Evolutionary conservation across 2,888 invertebrate species (phyloP).

Genomic region (Gymnocheta viridis): DNA sequence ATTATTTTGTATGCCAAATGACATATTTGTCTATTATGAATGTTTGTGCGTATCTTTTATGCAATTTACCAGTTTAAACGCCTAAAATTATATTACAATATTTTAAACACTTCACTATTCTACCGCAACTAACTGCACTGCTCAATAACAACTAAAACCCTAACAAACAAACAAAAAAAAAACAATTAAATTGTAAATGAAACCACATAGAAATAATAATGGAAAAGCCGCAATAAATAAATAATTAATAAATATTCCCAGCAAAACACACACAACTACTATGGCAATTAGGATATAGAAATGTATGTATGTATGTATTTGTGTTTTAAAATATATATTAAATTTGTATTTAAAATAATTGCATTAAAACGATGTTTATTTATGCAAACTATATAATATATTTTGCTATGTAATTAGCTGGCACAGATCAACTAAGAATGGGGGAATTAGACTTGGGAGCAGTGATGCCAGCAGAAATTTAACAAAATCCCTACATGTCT

Average conservation of each 20-base stretch:
- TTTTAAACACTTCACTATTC: conserved; percentile 56
- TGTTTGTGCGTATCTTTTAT: not conserved
- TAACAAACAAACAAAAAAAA: too few relatives aligned
- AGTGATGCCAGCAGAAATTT: too few relatives aligned
- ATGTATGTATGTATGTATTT: too few relatives aligned
- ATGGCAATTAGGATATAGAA: not conserved
- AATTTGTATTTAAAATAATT: conserved; percentile 23
- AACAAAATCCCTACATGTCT: too few relatives aligned
- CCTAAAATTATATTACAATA: conserved; percentile 56
- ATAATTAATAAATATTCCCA: conserved; percentile 65
- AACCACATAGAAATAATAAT: conserved; percentile 66
- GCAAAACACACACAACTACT: not conserved
- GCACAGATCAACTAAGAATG: not conserved
- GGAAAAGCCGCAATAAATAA: conserved; percentile 66
- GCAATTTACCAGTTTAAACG: conserved; percentile 21
- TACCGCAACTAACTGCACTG: conserved; percentile 54
- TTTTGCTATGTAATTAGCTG: not conserved
- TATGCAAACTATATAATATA: not conserved
- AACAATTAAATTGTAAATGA: conserved; percentile 69
- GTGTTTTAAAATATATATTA: not conserved
- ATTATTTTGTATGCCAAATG: conserved; percentile 35
- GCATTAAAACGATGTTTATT: not conserved
- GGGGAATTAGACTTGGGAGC: too few relatives aligned
- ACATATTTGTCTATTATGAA: conserved; percentile 19
- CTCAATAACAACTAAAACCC: conserved; percentile 53